A percentile compares a stretch with the other conserved stretches of the same genome.
These are phyloP conservation scores for Alouatta palliata DNA, from an alignment of 2,113 vertebrate genomes.

Conservation along the genomic window DNA sequence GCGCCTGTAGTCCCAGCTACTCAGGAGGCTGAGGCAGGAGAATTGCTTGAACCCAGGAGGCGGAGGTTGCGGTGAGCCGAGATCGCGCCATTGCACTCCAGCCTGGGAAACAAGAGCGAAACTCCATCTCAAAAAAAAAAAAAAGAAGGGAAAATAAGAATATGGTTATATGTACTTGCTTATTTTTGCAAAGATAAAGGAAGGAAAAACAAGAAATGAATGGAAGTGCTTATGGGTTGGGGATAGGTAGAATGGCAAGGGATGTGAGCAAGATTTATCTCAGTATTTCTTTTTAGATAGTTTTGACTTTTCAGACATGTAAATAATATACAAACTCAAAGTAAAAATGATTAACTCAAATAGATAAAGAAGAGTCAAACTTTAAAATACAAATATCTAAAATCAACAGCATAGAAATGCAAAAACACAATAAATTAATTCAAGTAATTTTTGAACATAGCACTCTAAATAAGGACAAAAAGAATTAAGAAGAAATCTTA, in stretches of 20 bases:
- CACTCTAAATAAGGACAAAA: too few relatives aligned
- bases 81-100: too few relatives aligned
- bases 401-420: background rate
- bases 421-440: background rate
- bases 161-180: background rate
- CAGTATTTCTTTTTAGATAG: background rate
- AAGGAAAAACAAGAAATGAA: background rate
- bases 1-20: too few relatives aligned
- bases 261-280: background rate
- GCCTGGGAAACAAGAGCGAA: too few relatives aligned
- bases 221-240: background rate
- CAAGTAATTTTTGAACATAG: background rate
- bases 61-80: too few relatives aligned
- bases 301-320: background rate
- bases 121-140: too few relatives aligned
- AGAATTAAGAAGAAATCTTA: background rate
- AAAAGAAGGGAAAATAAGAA: background rate
- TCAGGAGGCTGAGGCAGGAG: too few relatives aligned
- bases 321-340: conserved; percentile 26
- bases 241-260: background rate
- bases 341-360: background rate
- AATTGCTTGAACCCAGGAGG: too few relatives aligned
- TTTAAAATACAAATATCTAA: conserved; percentile 13
- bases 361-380: background rate
- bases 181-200: background rate